Percentiles rank a stretch among this genome's conserved stretches.
phyloP scores from a whole-genome alignment of 2,113 vertebrate genomes.

The Oxyruncus cristatus region DNA sequence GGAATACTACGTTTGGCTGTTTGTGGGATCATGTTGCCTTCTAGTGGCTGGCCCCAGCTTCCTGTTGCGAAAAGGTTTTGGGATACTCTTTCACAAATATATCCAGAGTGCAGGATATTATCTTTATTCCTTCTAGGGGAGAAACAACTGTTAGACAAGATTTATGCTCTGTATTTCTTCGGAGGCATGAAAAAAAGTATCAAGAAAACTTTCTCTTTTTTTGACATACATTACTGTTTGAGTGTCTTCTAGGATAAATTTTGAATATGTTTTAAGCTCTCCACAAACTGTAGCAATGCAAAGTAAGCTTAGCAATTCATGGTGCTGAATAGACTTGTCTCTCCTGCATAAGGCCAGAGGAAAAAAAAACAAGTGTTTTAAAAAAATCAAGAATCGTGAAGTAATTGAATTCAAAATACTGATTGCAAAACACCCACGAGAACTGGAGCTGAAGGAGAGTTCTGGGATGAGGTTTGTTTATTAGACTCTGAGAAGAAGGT shows the following conservation, averaged over 20 bases:
- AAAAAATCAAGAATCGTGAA: neutral
- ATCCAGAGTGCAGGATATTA: neutral
- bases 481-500: neutral
- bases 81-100: neutral
- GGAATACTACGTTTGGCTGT: neutral
- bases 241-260: neutral
- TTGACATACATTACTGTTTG: neutral
- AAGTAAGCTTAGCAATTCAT: neutral
- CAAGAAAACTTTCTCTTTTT: neutral
- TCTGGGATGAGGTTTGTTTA: neutral
- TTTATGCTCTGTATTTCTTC: neutral
- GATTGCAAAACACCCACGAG: neutral
- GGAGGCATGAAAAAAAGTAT: neutral
- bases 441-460: neutral
- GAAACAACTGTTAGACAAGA: neutral
- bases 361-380: neutral
- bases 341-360: neutral
- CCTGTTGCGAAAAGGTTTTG: neutral
- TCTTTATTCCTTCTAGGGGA: neutral
- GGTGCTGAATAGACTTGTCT: neutral
- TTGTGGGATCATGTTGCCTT: conserved; percentile 54
- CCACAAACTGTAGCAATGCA: neutral
- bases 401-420: neutral
- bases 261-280: neutral
- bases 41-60: conserved; percentile 48